These are phyloP conservation scores for Bhutanitis thaidina DNA, from an alignment of 2,888 invertebrate genomes.

Conservation along the genomic window DNA sequence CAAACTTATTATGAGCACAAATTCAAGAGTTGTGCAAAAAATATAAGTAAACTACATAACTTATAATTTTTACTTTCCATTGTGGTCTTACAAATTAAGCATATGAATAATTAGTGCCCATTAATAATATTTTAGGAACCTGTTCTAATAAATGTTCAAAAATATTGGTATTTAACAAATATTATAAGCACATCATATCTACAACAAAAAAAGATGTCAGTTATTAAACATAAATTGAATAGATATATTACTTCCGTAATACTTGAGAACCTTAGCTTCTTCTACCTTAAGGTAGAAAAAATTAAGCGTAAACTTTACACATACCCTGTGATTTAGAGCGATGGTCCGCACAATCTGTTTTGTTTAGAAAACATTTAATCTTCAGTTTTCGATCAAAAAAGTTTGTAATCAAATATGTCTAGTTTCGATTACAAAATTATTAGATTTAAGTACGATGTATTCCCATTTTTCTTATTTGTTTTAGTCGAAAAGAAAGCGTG, in stretches of 20 bases:
- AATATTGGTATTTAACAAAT: too few relatives aligned
- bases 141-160: too few relatives aligned
- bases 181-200: too few relatives aligned
- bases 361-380: constrained; percentile 46
- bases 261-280: constrained; percentile 37
- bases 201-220: too few relatives aligned
- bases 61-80: too few relatives aligned
- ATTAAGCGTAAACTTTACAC: constrained; percentile 55
- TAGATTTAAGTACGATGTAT: constrained; percentile 20
- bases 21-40: not conserved
- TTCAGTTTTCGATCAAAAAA: constrained; percentile 37
- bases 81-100: too few relatives aligned
- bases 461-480: not conserved
- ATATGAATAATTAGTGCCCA: too few relatives aligned
- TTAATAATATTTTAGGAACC: too few relatives aligned
- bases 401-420: constrained; percentile 40
- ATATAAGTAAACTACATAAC: constrained; percentile 2
- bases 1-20: constrained; percentile 39
- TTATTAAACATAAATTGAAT: too few relatives aligned
- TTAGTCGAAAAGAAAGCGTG: too few relatives aligned
- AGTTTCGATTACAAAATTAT: constrained; percentile 16
- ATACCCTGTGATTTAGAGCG: constrained; percentile 60
- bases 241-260: not conserved
- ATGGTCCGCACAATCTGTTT: constrained; percentile 48
- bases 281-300: constrained; percentile 33